phyloP scores from a whole-genome alignment of 2,113 vertebrate species.

The Erinaceus europaeus region DNA sequence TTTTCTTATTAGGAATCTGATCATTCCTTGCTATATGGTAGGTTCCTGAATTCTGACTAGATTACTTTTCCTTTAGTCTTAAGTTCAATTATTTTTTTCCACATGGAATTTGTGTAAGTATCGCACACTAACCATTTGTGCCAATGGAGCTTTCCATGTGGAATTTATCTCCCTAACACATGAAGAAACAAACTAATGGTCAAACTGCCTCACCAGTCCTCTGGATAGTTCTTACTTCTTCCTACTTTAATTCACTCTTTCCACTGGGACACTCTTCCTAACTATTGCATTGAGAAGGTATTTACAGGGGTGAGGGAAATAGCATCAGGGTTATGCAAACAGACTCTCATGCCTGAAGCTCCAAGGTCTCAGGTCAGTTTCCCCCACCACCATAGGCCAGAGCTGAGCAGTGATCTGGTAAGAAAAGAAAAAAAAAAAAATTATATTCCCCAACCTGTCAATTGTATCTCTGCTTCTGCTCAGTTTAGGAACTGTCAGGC shows the following conservation, averaged over 20 bases:
- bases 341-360: too few relatives aligned
- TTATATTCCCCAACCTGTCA: too few relatives aligned
- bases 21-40: not conserved
- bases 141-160: too few relatives aligned
- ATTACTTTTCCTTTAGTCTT: slow-evolving; percentile 9
- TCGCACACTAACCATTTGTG: too few relatives aligned
- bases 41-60: not conserved
- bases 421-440: too few relatives aligned
- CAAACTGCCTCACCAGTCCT: not conserved
- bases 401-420: too few relatives aligned
- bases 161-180: not conserved
- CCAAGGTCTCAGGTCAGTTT: too few relatives aligned
- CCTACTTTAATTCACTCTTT: not conserved
- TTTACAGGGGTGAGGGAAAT: too few relatives aligned
- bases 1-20: slow-evolving; percentile 12
- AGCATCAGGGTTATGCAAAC: too few relatives aligned
- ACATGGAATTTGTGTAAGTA: not conserved
- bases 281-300: not conserved
- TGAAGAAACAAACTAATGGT: not conserved
- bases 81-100: not conserved
- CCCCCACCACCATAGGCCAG: too few relatives aligned
- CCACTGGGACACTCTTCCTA: not conserved
- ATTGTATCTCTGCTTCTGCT: too few relatives aligned
- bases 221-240: not conserved
- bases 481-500: too few relatives aligned